Base-by-base conservation (phyloP, 2,888 invertebrate genomes). In the Eristalis arbustorum region DNA sequence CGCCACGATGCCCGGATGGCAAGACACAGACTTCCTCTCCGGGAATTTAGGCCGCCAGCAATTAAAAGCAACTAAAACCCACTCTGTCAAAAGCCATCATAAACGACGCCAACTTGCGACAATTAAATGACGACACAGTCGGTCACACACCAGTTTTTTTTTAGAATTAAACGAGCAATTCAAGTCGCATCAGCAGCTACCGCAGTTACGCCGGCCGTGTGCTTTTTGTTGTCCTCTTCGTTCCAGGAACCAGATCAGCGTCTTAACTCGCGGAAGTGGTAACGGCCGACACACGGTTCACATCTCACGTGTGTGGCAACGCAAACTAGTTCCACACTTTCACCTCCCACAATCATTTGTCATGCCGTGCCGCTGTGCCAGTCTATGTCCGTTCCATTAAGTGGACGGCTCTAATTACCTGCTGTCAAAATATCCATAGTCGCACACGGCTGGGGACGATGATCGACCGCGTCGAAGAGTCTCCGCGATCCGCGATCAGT, bases 341-440 rank as follows among this genome's bases (percentile, higher is more conserved):
- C 85, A 57, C 77, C 82, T 69, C 82, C 85, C 77, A 78, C 85
- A 62, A 64, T 69, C 59, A 28, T 28, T 59, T 59, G 25, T 59
- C 23, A 59, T 72, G 37, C 49, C 22, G 25, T 63, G 22, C 57
- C 3, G 4, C 14, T 62, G 66, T 25, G 34, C 3, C 2, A 25
- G 25, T 56, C 22, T 31, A 31, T 31, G 31, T 31, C 8, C n/a
- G 28, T 66, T n/a, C 34, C 63, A 8, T 62, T 42, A 67, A 77
- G 49, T 59, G 64, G 69, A 74, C 49, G 23, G 31, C 40, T 74
- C 40, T 57, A 69, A 79, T 80, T 79, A 61, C 23, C 56, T 62
- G 10, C 42, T 68, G 59, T 59, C 59, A 59, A 25, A 59, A 59
- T 25, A 59, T 13, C 14, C 25, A 13, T 59, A 42, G 42, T 42